Conservation (phyloP, 2,797 vertebrate species). For the Limnodromus scolopaceus region DNA sequence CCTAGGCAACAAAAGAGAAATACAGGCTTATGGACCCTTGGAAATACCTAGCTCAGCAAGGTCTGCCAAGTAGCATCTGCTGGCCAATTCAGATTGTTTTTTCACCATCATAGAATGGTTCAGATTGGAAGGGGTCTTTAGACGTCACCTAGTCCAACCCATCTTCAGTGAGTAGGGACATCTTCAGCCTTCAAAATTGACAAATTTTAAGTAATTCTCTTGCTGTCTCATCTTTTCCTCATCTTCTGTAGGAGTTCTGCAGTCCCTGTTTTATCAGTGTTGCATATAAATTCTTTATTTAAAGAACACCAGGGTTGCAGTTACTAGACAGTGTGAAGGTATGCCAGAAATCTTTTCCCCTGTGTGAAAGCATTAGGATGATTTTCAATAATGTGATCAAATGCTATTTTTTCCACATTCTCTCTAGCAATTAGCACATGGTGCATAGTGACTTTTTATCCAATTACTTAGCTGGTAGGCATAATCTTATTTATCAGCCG, state of each 20-base stretch:
- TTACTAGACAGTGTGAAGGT: not conserved
- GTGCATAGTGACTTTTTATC: not conserved
- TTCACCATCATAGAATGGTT: not conserved
- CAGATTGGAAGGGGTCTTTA: not conserved
- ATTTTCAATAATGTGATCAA: not conserved
- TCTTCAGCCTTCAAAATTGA: not conserved
- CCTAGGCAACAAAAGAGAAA: not conserved
- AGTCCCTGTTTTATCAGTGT: not conserved
- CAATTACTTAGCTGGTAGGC: not conserved
- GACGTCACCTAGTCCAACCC: not conserved
- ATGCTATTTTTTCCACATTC: not conserved
- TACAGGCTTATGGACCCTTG: not conserved
- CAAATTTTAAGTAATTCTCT: not conserved
- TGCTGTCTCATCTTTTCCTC: not conserved
- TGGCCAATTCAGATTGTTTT: not conserved
- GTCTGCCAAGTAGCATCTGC: not conserved
- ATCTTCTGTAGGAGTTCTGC: not conserved
- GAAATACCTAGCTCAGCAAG: not conserved
- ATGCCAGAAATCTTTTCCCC: not conserved
- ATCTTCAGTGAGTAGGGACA: not conserved
- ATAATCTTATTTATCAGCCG: not conserved
- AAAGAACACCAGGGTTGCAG: not conserved
- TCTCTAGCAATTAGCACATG: not conserved
- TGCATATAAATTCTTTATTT: not conserved
- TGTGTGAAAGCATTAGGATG: not conserved